A percentile compares a stretch with the other conserved stretches of the same genome.
Conservation (phyloP, 1,140 invertebrate genomes). For the Sinella curviseta region DNA sequence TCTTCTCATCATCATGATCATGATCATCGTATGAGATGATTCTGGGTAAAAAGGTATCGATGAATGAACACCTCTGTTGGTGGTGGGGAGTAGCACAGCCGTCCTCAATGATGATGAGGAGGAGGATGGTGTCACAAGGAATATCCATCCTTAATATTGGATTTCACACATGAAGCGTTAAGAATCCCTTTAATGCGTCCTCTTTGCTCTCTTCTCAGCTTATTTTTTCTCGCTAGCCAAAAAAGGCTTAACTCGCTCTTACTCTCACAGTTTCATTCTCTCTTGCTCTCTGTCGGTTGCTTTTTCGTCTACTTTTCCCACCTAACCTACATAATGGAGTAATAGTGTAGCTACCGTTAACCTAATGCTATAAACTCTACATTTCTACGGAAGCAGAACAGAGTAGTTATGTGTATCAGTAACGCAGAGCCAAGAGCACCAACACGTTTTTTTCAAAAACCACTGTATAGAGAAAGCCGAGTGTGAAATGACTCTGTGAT, state of each 20-base stretch:
- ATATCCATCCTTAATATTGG: constrained; percentile 19
- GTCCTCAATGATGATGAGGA: not conserved
- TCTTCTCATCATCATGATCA: not conserved
- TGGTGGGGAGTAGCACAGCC: no score
- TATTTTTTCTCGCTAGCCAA: not conserved
- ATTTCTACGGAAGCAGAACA: no score
- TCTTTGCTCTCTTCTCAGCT: not conserved
- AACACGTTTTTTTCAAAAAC: constrained; percentile 8
- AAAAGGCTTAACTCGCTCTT: not conserved
- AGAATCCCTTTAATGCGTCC: constrained; percentile 15
- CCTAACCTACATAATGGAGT: constrained; percentile 10
- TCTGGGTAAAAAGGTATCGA: no score
- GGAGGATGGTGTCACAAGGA: constrained; percentile 2
- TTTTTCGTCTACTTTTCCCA: not conserved
- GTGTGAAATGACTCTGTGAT: constrained; percentile 26
- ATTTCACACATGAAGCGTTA: constrained; percentile 24
- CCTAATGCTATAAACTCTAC: no score
- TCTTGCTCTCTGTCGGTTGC: not conserved
- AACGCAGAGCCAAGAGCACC: no score
- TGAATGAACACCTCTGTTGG: no score
- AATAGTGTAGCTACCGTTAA: constrained; percentile 31
- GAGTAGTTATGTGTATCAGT: no score
- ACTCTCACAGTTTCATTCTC: not conserved
- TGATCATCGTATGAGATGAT: no score
- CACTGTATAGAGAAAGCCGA: not conserved